Evolutionary conservation across 2,888 invertebrate genomes (phyloP).

Genomic region (Danaus chrysippus): DNA sequence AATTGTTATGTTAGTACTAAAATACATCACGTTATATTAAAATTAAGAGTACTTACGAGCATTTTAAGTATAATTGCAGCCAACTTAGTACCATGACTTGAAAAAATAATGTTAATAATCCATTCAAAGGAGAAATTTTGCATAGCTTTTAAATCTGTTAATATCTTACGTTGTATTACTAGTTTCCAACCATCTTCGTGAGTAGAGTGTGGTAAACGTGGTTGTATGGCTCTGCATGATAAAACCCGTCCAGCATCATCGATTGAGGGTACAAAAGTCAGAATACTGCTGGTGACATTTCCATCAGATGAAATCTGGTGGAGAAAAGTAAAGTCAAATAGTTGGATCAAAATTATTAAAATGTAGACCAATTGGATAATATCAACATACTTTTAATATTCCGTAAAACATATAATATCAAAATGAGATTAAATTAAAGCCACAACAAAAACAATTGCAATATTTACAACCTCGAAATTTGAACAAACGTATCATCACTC

Average conservation of each 20-base stretch:
- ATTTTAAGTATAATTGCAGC: no score
- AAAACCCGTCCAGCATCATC: slow-evolving; percentile 80
- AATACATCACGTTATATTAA: no score
- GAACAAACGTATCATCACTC: not conserved
- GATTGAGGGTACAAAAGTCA: slow-evolving; percentile 81
- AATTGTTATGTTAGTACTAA: no score
- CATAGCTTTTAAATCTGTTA: not conserved
- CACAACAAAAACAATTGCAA: no score
- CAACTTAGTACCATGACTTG: no score
- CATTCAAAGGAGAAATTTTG: not conserved
- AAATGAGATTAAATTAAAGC: no score
- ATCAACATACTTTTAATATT: no score
- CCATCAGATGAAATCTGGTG: slow-evolving; percentile 75
- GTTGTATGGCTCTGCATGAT: slow-evolving; percentile 69
- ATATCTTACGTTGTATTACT: slow-evolving; percentile 82
- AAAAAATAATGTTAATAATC: not conserved
- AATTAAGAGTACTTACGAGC: no score
- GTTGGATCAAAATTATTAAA: no score
- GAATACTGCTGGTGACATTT: slow-evolving; percentile 83
- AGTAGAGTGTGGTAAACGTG: slow-evolving; percentile 70
- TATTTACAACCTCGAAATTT: no score
- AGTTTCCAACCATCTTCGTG: slow-evolving; percentile 83
- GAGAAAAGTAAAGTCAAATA: not conserved
- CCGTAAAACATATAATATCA: no score
- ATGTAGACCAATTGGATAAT: no score